phyloP scores from a whole-genome alignment of 2,113 vertebrate genomes.

The Synchiropus splendidus region DNA sequence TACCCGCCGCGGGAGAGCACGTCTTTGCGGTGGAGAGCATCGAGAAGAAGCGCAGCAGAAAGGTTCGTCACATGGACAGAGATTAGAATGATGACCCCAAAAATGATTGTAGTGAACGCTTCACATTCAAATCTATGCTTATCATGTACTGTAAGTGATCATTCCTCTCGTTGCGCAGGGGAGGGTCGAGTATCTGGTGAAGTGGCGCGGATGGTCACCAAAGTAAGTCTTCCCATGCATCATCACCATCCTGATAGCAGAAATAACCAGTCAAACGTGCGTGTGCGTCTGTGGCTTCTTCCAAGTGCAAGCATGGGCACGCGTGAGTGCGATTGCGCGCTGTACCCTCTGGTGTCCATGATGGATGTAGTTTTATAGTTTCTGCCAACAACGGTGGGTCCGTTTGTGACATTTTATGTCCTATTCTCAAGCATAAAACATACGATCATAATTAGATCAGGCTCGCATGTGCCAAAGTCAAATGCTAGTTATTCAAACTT shows the following conservation, averaged over 20 bases:
- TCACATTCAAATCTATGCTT: too few species aligned
- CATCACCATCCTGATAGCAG: background rate
- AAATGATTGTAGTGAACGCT: too few species aligned
- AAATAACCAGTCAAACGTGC: constrained; percentile 6
- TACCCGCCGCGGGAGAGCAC: constrained; percentile 85
- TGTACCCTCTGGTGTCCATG: constrained; percentile 14
- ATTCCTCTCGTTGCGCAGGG: constrained; percentile 66
- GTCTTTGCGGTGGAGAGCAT: constrained; percentile 95
- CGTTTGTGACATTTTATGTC: too few species aligned
- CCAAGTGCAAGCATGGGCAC: constrained; percentile 23
- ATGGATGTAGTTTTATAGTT: constrained; percentile 44
- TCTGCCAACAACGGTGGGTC: constrained; percentile 9
- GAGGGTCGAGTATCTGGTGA: constrained; percentile 85
- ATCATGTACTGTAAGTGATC: too few species aligned
- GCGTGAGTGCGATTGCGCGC: constrained; percentile 15
- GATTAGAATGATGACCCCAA: too few species aligned
- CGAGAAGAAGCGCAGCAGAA: constrained; percentile 88
- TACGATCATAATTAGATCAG: too few species aligned
- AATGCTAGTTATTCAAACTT: too few species aligned
- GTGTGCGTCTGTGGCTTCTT: constrained; percentile 3
- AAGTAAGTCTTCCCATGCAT: constrained; percentile 70
- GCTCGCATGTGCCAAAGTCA: too few species aligned
- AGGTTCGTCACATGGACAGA: constrained; percentile 62
- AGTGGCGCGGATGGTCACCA: constrained; percentile 92
- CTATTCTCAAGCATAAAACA: too few species aligned